Evolutionary conservation across 2,797 vertebrate genomes (phyloP), one percentile per base, ranked within the genome.

Genomic region (Kryptopterus vitreolus): DNA sequence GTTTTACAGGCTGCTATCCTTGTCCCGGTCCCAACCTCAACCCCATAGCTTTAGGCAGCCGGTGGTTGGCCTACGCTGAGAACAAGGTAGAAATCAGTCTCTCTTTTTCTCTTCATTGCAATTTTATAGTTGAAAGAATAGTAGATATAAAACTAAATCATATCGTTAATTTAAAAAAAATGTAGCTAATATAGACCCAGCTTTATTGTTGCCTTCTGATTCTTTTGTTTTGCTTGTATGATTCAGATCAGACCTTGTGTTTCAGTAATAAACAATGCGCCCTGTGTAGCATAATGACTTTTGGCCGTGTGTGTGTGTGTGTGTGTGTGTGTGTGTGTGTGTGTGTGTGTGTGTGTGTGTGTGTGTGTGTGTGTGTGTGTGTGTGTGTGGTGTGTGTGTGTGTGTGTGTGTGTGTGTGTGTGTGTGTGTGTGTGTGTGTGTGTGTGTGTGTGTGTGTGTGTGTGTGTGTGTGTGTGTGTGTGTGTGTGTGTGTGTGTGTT

Each of bases 41-140:
- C 89, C 98, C 98, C 33, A 92, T 99, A 82, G 96, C 98, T 85
- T 92, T 99, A 77, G 98, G 98, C 82, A 95, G 94, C 84, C 95
- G 98, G 79, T 99, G 98, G 98, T 93, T 99, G 68, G 98, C 97
- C 81, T 99, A 99, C 53, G 97, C 98, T 72, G 98, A 99, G 90
- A 99, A 99, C 89, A 98, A 99, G 96, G 98, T 99, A 93, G 91
- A 80, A 50, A 55, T 20, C 68, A 76, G 65, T 80, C 73, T 73
- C 58, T 8, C 26, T 12, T 52, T 31, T 31, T 6, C 9, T 53
- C 11, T 33, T 88, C 85, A 85, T 75, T 72, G 86, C 75, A 86
- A 79, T 79, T 10, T 7, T 7, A 43, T 10, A 43, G 38, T 43
- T 38, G 38, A 5, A 9, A 80, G 89, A 88, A 90, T 58, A 87